A percentile compares a stretch with the other conserved stretches of the same genome.
Evolutionary conservation across 1,140 invertebrate genomes (phyloP).

Genomic region (Belonocnema kinseyi): DNA sequence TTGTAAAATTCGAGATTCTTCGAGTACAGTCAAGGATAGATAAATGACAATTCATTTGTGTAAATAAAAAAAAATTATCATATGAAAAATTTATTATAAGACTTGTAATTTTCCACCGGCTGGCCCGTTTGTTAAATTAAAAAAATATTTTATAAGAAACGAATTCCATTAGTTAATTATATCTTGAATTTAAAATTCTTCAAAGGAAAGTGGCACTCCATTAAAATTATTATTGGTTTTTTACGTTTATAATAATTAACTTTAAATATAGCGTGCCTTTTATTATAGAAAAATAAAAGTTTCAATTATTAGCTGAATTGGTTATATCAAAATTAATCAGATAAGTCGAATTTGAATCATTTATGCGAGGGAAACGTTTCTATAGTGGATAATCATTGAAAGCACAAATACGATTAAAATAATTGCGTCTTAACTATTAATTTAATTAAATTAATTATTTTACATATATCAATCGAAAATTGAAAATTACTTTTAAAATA

Average conservation of each 20-base stretch:
- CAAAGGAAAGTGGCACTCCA: neutral
- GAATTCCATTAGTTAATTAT: slow-evolving; percentile 11
- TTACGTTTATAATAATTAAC: neutral
- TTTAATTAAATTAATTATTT: too few relatives aligned
- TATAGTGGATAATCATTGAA: too few relatives aligned
- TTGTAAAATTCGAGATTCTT: too few relatives aligned
- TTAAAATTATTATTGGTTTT: neutral
- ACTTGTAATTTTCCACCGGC: neutral
- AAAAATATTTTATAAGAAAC: slow-evolving; percentile 20
- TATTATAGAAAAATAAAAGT: neutral
- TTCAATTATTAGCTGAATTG: neutral
- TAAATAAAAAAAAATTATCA: neutral
- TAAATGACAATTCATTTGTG: too few relatives aligned
- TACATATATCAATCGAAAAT: too few relatives aligned
- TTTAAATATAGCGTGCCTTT: slow-evolving; percentile 29
- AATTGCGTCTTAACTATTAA: too few relatives aligned
- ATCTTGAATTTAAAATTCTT: neutral
- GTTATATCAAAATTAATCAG: neutral
- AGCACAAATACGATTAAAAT: too few relatives aligned
- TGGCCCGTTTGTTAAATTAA: neutral
- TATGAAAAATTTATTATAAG: neutral
- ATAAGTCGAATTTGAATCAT: neutral
- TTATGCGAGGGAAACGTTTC: too few relatives aligned
- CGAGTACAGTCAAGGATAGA: too few relatives aligned
- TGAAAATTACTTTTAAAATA: too few relatives aligned